Percentiles rank a stretch among this genome's conserved stretches.
Conservation (phyloP, 1,140 invertebrate species). For the Drosophila mojavensis region DNA sequence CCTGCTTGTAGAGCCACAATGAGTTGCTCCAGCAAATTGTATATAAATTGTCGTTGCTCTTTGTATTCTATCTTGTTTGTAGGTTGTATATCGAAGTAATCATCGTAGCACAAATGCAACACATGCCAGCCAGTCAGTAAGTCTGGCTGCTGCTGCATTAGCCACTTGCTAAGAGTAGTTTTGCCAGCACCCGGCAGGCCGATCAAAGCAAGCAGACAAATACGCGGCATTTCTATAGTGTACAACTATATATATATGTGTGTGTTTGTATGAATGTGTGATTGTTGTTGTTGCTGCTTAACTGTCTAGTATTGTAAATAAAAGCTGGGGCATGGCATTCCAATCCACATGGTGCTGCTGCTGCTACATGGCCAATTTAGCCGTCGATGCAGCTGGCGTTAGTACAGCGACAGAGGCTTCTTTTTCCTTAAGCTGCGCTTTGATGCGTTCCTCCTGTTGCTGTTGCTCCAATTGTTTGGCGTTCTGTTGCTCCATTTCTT, state of each 20-base stretch:
- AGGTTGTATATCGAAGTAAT: slow-evolving; percentile 39
- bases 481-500: slow-evolving; percentile 66
- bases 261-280: slow-evolving; percentile 21
- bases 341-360: slow-evolving; percentile 29
- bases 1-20: slow-evolving; percentile 31
- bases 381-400: slow-evolving; percentile 24
- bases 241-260: slow-evolving; percentile 6
- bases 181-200: slow-evolving; percentile 74
- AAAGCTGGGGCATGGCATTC: slow-evolving; percentile 47
- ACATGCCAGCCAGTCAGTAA: slow-evolving; percentile 41
- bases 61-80: slow-evolving; percentile 37
- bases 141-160: slow-evolving; percentile 24
- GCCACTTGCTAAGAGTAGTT: slow-evolving; percentile 53
- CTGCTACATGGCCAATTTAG: slow-evolving; percentile 60
- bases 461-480: slow-evolving; percentile 53
- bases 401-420: slow-evolving; percentile 35
- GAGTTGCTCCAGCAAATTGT: slow-evolving; percentile 36
- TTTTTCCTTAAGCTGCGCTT: slow-evolving; percentile 47
- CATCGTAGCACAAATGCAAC: slow-evolving; percentile 71
- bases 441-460: slow-evolving; percentile 56
- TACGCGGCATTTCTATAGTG: slow-evolving; percentile 38
- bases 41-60: slow-evolving; percentile 42
- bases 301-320: slow-evolving; percentile 66
- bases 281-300: slow-evolving; percentile 33
- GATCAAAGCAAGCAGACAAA: slow-evolving; percentile 64